phyloP scores from a whole-genome alignment of 1,140 invertebrate genomes.

The Nautilus pompilius region DNA sequence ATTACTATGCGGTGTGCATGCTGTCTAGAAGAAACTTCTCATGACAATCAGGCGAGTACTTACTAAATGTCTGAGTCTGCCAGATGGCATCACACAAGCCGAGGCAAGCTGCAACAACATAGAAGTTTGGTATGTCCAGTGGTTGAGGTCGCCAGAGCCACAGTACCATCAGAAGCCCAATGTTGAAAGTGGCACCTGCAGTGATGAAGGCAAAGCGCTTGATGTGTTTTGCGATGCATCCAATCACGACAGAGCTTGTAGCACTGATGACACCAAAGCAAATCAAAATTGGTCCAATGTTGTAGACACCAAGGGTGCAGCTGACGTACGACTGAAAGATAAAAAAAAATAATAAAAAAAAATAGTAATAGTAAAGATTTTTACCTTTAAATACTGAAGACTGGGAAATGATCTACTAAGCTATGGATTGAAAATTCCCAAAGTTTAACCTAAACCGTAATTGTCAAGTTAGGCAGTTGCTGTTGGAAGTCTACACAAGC shows the following conservation, averaged over 20 bases:
- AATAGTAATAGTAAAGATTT: too few species aligned
- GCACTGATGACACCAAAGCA: slow-evolving; percentile 52
- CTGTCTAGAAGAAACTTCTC: too few species aligned
- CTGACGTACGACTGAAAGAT: slow-evolving; percentile 52
- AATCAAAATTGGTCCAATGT: slow-evolving; percentile 54
- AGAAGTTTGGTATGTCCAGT: slow-evolving; percentile 55
- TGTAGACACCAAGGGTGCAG: slow-evolving; percentile 52
- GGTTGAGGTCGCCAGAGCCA: slow-evolving; percentile 52
- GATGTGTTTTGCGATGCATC: slow-evolving; percentile 51
- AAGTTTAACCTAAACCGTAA: too few species aligned
- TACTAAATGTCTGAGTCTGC: slow-evolving; percentile 57
- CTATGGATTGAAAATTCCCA: too few species aligned
- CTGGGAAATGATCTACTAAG: too few species aligned
- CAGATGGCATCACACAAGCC: slow-evolving; percentile 57
- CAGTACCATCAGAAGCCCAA: slow-evolving; percentile 52
- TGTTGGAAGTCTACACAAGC: too few species aligned
- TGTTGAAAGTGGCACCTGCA: slow-evolving; percentile 51
- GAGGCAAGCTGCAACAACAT: slow-evolving; percentile 54
- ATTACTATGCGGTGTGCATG: too few species aligned
- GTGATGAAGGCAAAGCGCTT: slow-evolving; percentile 51
- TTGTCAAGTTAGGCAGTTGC: too few species aligned
- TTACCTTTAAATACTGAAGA: too few species aligned
- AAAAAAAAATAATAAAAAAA: slow-evolving; percentile 5
- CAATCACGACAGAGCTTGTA: slow-evolving; percentile 46
- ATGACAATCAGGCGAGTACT: too few species aligned